Base-by-base conservation (phyloP, 2,113 vertebrate species). In the Gallinago jamesoni region DNA sequence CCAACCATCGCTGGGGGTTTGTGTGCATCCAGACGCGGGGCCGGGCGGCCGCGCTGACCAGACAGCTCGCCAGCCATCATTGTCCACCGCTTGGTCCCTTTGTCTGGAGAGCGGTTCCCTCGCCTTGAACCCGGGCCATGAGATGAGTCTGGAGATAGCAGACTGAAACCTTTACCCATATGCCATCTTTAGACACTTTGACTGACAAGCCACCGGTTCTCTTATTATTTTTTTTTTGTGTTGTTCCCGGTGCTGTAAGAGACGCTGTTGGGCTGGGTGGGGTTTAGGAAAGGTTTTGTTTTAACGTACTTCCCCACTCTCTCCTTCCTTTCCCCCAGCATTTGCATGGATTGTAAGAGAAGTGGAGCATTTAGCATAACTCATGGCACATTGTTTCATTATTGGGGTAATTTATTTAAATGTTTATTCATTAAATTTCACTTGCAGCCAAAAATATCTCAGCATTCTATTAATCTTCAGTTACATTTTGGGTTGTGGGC, bases 141-240 rank as follows among this genome's bases (percentile, higher is more conserved):
- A 98, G 97, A 98, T 98, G 97, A 98, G 97, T 97, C 97, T 97
- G 98, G 97, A 97, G 97, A 98, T 97, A 98, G 96, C 98, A 98
- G 98, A 97, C 98, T 98, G 98, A 97, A 98, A 97, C 97, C 97
- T 97, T 98, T 97, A 97, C 94, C 97, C 98, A 98, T 98, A 98
- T 98, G 98, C 97, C 95, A 79, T 94, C 97, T 96, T 97, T 97
- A 98, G 98, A 98, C 97, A 97, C 96, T 97, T 97, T 96, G 97
- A 97, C 97, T 97, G 97, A 97, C 97, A 97, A 97, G 96, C 91
- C 95, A 86, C 87, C 55, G 63, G 97, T 96, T 97, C 28, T 55
- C 16, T 24, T 52, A 43, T 43, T 43, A 15, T 14, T 14, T 52
- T 25, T 14, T 30, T 55, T 53, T 16, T 17, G 43, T 48, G 48